Evolutionary conservation across 2,888 invertebrate species (phyloP).

Genomic region (Sphaerophoria taeniata): DNA sequence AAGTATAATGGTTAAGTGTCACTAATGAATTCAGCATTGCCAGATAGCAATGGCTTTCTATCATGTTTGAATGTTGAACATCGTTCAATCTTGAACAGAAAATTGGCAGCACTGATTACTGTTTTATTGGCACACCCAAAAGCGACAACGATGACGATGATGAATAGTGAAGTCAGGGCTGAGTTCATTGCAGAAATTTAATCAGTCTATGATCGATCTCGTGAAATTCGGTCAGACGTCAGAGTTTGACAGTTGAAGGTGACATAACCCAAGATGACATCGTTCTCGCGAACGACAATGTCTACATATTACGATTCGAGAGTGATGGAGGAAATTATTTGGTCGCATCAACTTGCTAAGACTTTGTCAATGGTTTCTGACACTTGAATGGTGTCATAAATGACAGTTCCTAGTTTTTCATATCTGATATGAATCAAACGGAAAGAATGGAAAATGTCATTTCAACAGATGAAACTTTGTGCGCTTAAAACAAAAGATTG

Average conservation of each 20-base stretch:
- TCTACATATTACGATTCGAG: constrained; percentile 31
- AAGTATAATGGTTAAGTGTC: constrained; percentile 41
- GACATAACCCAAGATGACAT: constrained; percentile 69
- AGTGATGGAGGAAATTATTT: constrained; percentile 1
- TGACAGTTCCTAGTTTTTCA: too few relatives aligned
- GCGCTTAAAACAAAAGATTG: neutral
- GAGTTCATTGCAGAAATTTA: constrained; percentile 41
- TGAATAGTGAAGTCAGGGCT: constrained; percentile 43
- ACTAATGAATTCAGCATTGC: constrained; percentile 26
- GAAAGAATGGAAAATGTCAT: too few relatives aligned
- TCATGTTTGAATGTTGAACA: neutral
- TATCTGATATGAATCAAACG: too few relatives aligned
- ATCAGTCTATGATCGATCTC: constrained; percentile 63
- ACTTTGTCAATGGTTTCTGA: neutral
- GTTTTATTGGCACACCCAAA: constrained; percentile 32
- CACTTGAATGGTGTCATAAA: too few relatives aligned
- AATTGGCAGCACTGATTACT: neutral
- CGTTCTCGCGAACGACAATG: constrained; percentile 13
- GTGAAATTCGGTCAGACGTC: constrained; percentile 70
- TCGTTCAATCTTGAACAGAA: neutral
- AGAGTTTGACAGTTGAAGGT: constrained; percentile 57
- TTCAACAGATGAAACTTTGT: too few relatives aligned
- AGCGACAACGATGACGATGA: constrained; percentile 17
- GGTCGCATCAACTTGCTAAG: neutral
- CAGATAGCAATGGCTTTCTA: neutral